These are phyloP conservation scores for Neofelis nebulosa DNA, from an alignment of 2,113 vertebrate genomes.

Conservation along the genomic window DNA sequence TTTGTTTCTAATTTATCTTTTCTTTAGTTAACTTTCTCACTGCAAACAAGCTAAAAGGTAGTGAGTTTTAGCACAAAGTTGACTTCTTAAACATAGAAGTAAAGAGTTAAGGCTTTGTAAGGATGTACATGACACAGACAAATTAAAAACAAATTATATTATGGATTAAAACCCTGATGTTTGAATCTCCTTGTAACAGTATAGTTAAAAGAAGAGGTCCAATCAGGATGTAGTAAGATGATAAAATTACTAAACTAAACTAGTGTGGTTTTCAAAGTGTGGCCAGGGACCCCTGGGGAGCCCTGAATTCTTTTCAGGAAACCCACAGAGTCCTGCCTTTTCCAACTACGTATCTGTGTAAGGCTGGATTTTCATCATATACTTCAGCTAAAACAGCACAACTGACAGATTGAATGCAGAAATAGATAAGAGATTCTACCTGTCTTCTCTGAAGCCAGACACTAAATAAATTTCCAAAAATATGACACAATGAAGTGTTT, in stretches of 20 bases:
- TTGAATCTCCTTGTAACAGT: background rate
- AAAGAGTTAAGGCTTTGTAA: background rate
- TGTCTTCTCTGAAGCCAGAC: background rate
- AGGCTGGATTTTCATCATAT: background rate
- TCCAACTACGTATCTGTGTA: background rate
- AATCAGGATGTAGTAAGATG: background rate
- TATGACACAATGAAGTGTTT: background rate
- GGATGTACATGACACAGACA: background rate
- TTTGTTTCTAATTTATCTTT: conserved; percentile 7
- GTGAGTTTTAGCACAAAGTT: conserved; percentile 5
- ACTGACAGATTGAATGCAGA: background rate
- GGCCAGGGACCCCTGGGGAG: background rate
- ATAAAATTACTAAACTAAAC: background rate
- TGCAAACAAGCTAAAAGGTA: conserved; percentile 16
- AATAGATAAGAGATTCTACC: background rate
- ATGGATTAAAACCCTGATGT: conserved; percentile 36
- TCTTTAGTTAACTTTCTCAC: background rate
- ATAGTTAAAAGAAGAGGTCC: background rate
- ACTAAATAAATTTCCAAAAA: background rate
- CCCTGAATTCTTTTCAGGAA: background rate
- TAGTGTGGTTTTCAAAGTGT: background rate
- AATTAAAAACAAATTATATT: background rate
- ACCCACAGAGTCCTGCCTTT: background rate
- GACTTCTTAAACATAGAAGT: background rate
- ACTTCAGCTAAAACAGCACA: background rate